Evolutionary conservation across 2,113 vertebrate species (phyloP).

Genomic region (Alligator sinensis): DNA sequence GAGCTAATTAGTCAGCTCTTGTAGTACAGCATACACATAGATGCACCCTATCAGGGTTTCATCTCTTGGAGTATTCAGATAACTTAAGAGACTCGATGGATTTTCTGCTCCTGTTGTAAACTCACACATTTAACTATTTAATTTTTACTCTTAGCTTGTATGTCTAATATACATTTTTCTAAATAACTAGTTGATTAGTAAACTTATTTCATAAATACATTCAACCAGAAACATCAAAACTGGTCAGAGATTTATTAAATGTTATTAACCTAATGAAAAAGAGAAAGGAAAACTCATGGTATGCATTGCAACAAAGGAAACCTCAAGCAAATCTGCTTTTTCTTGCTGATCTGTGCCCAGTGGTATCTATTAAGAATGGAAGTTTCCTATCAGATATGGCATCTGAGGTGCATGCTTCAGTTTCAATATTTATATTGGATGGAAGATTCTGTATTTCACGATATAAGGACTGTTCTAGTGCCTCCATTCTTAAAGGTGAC

Average conservation of each 20-base stretch:
- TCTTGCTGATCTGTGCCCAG: neutral
- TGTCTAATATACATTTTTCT: neutral
- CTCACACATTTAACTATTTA: neutral
- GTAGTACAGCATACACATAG: no score
- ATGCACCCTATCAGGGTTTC: no score
- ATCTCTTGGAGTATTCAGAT: neutral
- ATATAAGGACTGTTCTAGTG: neutral
- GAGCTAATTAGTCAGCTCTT: no score
- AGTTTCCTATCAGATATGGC: neutral
- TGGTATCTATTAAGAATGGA: neutral
- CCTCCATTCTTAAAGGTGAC: neutral
- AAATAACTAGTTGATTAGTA: neutral
- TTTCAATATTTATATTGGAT: neutral
- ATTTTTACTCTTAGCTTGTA: neutral
- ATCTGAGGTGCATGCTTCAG: neutral
- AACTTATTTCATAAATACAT: neutral
- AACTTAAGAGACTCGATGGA: accelerated
- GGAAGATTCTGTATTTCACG: neutral
- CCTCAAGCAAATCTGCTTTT: neutral
- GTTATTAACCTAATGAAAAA: neutral
- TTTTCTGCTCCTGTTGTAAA: neutral
- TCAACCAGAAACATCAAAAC: neutral
- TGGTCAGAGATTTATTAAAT: neutral
- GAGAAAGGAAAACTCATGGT: neutral
- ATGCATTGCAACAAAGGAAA: neutral